phyloP scores from a whole-genome alignment of 2,113 vertebrate genomes.

The Mirza zaza region DNA sequence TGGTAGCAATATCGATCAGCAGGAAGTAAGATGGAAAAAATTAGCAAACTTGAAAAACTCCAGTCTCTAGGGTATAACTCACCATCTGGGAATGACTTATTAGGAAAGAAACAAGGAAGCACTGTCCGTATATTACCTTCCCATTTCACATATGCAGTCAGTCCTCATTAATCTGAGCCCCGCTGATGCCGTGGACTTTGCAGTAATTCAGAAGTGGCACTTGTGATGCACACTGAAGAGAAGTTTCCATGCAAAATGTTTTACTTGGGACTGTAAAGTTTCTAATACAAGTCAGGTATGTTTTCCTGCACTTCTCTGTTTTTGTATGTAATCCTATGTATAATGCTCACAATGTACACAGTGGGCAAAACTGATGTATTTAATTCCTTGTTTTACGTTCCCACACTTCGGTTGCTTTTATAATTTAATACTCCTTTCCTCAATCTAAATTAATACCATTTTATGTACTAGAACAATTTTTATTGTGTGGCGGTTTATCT shows the following conservation, averaged over 20 bases:
- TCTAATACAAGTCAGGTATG: background rate
- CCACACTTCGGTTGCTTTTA: background rate
- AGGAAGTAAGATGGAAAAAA: constrained; percentile 59
- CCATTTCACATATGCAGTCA: background rate
- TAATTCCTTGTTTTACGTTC: background rate
- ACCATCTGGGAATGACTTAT: constrained; percentile 55
- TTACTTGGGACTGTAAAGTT: background rate
- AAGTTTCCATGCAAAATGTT: background rate
- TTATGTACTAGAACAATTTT: background rate
- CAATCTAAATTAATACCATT: background rate
- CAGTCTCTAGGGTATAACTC: background rate
- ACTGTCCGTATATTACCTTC: background rate
- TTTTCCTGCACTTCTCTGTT: background rate
- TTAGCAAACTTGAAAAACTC: constrained; percentile 53
- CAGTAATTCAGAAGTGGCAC: background rate
- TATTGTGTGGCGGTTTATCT: background rate
- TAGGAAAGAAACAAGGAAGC: background rate
- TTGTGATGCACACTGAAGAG: accelerated
- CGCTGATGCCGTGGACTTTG: accelerated
- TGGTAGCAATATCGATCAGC: constrained; percentile 55
- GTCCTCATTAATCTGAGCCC: background rate
- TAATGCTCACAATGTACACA: no score
- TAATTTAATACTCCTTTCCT: background rate
- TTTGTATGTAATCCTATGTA: background rate
- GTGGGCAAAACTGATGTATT: background rate